phyloP scores from a whole-genome alignment of 2,797 vertebrate genomes.

The Enteromius unitaeniatus region DNA sequence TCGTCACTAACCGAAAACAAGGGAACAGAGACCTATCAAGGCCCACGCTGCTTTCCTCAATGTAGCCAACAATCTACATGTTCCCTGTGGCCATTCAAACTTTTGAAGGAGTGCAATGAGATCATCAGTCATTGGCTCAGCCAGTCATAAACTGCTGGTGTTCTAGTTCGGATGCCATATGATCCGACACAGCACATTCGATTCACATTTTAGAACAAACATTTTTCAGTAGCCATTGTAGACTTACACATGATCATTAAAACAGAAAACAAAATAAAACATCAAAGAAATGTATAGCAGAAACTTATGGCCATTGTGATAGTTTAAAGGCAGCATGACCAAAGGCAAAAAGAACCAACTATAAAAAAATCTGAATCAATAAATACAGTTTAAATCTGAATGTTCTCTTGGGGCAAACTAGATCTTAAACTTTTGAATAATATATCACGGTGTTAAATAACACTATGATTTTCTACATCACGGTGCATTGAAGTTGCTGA shows the following conservation, averaged over 20 bases:
- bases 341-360: constrained; percentile 24
- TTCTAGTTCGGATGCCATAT: not conserved
- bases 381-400: not conserved
- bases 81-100: constrained; percentile 7
- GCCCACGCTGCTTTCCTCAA: not conserved
- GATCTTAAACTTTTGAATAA: not conserved
- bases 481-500: not conserved
- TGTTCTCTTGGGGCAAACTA: not conserved
- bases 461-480: not conserved
- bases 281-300: not conserved
- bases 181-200: not conserved
- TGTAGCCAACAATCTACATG: constrained; percentile 13
- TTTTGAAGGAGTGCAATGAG: constrained; percentile 9
- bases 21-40: not conserved
- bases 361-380: not conserved
- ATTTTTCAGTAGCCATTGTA: not conserved
- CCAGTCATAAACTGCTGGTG: not conserved
- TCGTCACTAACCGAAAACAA: not conserved
- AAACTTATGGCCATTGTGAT: not conserved
- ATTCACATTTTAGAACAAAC: not conserved
- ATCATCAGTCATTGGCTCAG: constrained; percentile 4
- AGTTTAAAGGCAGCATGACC: not conserved
- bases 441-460: not conserved
- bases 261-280: not conserved
- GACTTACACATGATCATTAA: not conserved